Evolutionary conservation across 1,140 invertebrate genomes (phyloP).

Genomic region (Colletes gigas): DNA sequence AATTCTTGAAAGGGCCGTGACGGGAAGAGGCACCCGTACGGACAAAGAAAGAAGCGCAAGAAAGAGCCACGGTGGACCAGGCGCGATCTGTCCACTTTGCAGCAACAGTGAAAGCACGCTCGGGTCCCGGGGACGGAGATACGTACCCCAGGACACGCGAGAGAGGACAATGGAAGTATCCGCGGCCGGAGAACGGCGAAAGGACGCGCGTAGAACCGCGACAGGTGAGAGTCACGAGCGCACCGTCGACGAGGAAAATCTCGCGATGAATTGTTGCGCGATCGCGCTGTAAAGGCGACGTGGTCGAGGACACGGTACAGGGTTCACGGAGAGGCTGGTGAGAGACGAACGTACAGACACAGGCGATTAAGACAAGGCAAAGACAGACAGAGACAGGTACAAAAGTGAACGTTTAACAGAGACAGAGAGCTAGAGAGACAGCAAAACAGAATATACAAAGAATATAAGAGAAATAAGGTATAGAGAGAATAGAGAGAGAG

Average conservation of each 20-base stretch:
- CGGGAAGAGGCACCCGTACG: constrained; percentile 8
- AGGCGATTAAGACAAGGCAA: constrained; percentile 6
- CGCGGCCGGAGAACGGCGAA: background rate
- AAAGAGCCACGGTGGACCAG: background rate
- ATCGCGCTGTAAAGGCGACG: background rate
- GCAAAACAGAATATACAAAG: background rate
- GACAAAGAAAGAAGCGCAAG: constrained; percentile 3
- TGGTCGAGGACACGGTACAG: constrained; percentile 37
- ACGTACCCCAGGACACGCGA: too few species aligned
- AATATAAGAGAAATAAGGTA: constrained; percentile 30
- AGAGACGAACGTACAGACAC: constrained; percentile 1
- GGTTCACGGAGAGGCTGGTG: constrained; percentile 11
- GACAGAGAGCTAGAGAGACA: constrained; percentile 23
- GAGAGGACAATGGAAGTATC: too few species aligned
- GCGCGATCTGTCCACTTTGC: background rate
- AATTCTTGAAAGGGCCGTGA: constrained; percentile 2
- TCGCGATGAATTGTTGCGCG: constrained; percentile 22
- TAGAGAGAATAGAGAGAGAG: constrained; percentile 31
- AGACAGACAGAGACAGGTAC: constrained; percentile 9
- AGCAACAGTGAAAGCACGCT: background rate
- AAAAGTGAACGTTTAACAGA: constrained; percentile 26
- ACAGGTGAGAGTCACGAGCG: constrained; percentile 24
- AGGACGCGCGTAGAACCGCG: constrained; percentile 7
- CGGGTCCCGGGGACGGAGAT: background rate
- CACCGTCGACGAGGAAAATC: background rate